These are phyloP conservation scores for Megaleporinus macrocephalus DNA, from an alignment of 2,113 vertebrate genomes.

Conservation along the genomic window DNA sequence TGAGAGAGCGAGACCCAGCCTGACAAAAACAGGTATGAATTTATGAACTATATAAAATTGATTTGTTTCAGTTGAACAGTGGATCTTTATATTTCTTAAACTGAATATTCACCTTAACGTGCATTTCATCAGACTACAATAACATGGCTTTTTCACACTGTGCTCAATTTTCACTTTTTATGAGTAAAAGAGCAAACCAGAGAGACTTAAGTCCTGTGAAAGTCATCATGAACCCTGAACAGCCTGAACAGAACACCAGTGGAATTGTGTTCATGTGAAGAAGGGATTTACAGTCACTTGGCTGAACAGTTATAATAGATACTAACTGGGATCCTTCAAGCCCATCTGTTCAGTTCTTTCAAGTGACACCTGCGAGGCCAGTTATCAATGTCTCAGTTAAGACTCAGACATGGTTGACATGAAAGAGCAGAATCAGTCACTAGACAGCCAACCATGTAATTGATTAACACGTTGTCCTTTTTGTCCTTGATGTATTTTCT, in stretches of 20 bases:
- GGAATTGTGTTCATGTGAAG: background rate
- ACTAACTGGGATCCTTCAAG: background rate
- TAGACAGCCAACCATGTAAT: constrained; percentile 1
- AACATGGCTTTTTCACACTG: no score
- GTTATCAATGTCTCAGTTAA: background rate
- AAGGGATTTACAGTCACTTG: background rate
- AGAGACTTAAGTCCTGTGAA: no score
- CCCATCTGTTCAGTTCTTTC: background rate
- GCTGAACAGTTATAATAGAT: background rate
- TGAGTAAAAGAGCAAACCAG: no score
- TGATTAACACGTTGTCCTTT: background rate
- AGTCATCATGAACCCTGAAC: no score
- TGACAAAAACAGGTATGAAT: no score
- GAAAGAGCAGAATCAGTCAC: background rate
- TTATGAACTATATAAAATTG: no score
- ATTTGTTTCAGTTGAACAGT: no score
- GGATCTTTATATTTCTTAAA: no score
- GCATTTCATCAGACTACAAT: no score
- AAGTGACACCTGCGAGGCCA: background rate
- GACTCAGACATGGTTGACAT: background rate
- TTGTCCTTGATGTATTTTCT: background rate
- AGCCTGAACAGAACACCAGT: background rate
- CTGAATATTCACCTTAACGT: no score
- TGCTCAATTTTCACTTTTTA: no score
- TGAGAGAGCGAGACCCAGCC: no score